Conservation (phyloP, 1,140 invertebrate species). For the Mactra quadrangularis region DNA sequence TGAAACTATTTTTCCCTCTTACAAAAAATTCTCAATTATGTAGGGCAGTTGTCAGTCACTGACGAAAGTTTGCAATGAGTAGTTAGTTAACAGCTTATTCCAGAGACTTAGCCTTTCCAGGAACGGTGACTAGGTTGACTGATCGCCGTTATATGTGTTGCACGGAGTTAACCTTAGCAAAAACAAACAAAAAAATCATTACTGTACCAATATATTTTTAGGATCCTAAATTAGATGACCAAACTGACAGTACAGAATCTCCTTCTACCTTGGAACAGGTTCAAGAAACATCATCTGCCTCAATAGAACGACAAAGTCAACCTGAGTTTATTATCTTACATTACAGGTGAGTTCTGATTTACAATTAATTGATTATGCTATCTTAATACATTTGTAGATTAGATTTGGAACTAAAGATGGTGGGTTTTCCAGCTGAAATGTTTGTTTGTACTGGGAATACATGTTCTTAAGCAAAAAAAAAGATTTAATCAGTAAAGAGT, state of each 20-base stretch:
- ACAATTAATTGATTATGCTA: too few relatives aligned
- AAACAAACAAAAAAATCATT: too few relatives aligned
- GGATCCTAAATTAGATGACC: constrained; percentile 42
- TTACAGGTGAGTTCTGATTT: constrained; percentile 88
- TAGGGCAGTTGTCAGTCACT: too few relatives aligned
- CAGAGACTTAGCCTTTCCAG: too few relatives aligned
- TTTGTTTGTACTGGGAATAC: not conserved
- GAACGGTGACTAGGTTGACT: too few relatives aligned
- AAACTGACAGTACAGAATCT: constrained; percentile 30
- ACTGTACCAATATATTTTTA: too few relatives aligned
- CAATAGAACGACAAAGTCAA: constrained; percentile 65
- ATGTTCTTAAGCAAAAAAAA: not conserved
- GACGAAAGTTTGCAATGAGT: too few relatives aligned
- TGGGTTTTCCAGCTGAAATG: not conserved
- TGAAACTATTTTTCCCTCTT: too few relatives aligned
- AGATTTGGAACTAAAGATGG: not conserved
- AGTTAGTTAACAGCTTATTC: too few relatives aligned
- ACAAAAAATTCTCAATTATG: too few relatives aligned
- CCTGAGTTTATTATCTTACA: constrained; percentile 93
- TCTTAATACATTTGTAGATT: not conserved
- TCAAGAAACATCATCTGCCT: constrained; percentile 25
- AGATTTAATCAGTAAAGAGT: not conserved
- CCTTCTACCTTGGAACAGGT: constrained; percentile 27
- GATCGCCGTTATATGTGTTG: too few relatives aligned
- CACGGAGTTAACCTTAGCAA: too few relatives aligned